A percentile compares a stretch with the other conserved stretches of the same genome.
Conservation (phyloP, 1,140 invertebrate genomes). For the Panagrolaimus sp. region DNA sequence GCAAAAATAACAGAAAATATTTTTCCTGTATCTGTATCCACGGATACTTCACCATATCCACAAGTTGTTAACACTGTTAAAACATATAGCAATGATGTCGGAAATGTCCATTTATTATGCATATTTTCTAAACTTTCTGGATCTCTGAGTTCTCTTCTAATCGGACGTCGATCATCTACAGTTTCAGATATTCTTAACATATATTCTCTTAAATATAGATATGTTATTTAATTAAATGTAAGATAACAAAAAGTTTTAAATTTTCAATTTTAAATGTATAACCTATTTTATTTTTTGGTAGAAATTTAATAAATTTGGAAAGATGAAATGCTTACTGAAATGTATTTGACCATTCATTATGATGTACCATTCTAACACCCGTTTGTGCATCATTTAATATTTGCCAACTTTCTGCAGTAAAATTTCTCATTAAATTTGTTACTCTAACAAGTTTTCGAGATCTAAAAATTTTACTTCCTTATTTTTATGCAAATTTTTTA, state of each 20-base stretch:
- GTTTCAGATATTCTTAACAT: constrained; percentile 53
- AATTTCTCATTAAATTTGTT: constrained; percentile 54
- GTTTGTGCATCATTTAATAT: constrained; percentile 51
- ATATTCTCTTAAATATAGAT: constrained; percentile 42
- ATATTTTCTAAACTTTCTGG: constrained; percentile 54
- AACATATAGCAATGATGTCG: constrained; percentile 54
- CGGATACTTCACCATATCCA: constrained; percentile 58
- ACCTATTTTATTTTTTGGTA: no score
- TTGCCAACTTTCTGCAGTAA: constrained; percentile 54
- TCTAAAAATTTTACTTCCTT: constrained; percentile 20
- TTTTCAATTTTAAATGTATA: no score
- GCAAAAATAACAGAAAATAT: constrained; percentile 58
- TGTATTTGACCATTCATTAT: constrained; percentile 46
- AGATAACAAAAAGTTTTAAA: no score
- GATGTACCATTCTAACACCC: constrained; percentile 42
- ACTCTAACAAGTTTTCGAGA: constrained; percentile 46
- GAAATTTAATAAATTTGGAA: no score
- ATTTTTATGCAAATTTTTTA: background rate
- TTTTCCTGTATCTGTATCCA: constrained; percentile 57
- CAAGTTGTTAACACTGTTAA: constrained; percentile 57
- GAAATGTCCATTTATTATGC: constrained; percentile 58
- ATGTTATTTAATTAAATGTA: no score
- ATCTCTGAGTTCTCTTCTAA: constrained; percentile 45
- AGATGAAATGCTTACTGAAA: constrained; percentile 40
- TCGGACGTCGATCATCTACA: constrained; percentile 55